Conservation (phyloP, 2,888 invertebrate species). For the Drosophila formosana region DNA sequence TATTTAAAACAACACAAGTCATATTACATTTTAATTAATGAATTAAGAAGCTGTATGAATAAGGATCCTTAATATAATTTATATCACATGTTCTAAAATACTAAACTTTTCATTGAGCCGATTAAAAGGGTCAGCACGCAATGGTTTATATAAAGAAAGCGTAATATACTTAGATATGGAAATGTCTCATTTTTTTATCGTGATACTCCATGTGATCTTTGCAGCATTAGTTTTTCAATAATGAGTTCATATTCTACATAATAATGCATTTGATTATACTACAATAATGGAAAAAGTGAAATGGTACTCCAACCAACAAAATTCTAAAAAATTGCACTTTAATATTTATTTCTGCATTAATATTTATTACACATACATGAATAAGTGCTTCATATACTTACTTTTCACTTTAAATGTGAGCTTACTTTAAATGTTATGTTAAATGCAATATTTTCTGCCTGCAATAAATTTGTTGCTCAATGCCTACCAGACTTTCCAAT, state of each 20-base stretch:
- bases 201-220: neutral
- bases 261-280: too few relatives aligned
- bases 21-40: neutral
- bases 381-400: neutral
- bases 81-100: conserved; percentile 57
- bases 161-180: neutral
- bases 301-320: conserved; percentile 3
- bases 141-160: neutral
- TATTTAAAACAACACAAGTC: too few relatives aligned
- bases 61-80: conserved; percentile 48
- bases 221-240: neutral
- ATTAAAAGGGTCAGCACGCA: conserved; percentile 19
- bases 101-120: conserved; percentile 25
- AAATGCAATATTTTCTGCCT: conserved; percentile 27
- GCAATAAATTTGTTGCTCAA: conserved; percentile 32
- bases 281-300: conserved; percentile 1
- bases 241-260: neutral
- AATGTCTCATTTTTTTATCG: neutral
- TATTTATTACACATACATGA: neutral
- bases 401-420: neutral
- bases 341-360: neutral
- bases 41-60: neutral
- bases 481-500: conserved; percentile 46
- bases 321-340: neutral
- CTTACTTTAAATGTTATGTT: conserved; percentile 12